Percentiles rank a stretch among this genome's conserved stretches.
Conservation (phyloP, 2,888 invertebrate genomes). For the Antheraea assamensis region DNA sequence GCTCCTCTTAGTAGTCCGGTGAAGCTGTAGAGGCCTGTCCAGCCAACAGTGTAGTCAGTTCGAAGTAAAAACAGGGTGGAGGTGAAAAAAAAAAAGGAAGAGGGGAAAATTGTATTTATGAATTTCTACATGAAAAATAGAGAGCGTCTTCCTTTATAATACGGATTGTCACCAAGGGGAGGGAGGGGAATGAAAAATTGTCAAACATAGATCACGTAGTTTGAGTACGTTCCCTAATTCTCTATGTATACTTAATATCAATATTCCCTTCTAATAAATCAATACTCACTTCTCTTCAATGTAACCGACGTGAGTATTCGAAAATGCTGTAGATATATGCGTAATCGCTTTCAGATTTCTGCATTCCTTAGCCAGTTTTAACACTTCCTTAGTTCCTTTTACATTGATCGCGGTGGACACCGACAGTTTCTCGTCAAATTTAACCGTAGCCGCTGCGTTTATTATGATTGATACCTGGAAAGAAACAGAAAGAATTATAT, state of each 20-base stretch:
- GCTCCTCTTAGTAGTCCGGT: too few species aligned
- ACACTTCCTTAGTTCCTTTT: constrained; percentile 86
- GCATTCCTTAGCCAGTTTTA: constrained; percentile 88
- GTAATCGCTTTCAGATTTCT: constrained; percentile 84
- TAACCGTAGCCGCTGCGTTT: constrained; percentile 73
- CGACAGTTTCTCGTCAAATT: constrained; percentile 91
- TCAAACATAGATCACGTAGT: too few species aligned
- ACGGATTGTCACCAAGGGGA: too few species aligned
- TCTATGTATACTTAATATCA: neutral
- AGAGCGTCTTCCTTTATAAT: too few species aligned
- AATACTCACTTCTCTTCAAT: constrained; percentile 84
- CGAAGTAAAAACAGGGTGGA: too few species aligned
- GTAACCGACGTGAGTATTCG: constrained; percentile 89
- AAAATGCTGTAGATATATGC: constrained; percentile 74
- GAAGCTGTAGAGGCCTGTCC: too few species aligned
- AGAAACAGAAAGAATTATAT: neutral
- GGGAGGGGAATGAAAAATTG: too few species aligned
- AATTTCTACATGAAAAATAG: too few species aligned
- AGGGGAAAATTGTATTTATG: too few species aligned
- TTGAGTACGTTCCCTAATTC: too few species aligned
- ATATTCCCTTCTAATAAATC: neutral
- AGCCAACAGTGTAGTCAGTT: too few species aligned
- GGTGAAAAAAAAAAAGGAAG: too few species aligned
- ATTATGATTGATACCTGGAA: constrained; percentile 69
- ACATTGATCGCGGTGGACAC: constrained; percentile 91